Evolutionary conservation across 1,140 invertebrate genomes (phyloP), one percentile per base, ranked within the genome.

Genomic region (Dysdera silvatica): DNA sequence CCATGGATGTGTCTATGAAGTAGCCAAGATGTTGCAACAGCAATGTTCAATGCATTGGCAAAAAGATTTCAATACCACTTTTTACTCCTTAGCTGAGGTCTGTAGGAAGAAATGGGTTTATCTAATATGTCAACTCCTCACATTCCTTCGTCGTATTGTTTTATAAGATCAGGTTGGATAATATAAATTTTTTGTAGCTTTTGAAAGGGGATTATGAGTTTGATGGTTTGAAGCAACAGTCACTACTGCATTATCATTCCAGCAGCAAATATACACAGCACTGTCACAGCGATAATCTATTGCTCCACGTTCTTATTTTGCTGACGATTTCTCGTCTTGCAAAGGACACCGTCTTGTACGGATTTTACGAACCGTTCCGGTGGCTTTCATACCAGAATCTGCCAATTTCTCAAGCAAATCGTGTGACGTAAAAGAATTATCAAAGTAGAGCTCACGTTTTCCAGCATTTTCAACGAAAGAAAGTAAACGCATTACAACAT

Each of bases 351-450:
- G 14, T 26, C 23, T 23, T 16, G 48, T 31, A 1, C 4, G 1
- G 31, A 28, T 51, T 51, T 51, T 3, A 12, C 48, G 23, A 29
- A 51, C 31, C 18, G 48, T 51, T 4, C 28, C 48, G 2, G 23
- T 23, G 16, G 48, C 48, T 31, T 28, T 24, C 31, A 51, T 51
- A 1, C 31, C 31, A 1, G 14, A 23, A 51, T 20, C 12, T 28
- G 48, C 31, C 18, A 51, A 23, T 51, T 51, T 10, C 1, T 28
- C 26, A 40, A 58, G 16, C 56, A 58, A 32, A 47, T 58, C 32
- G 32, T 58, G 51, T 16, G 41, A 52, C 29, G 56, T 58, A 23
- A 58, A 58, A 52, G 51, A 47, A 28, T 52, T 52, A 2, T 51
- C 40, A 23, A 58, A 58, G 31, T 12, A 45, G 23, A 45, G 7